Conservation (phyloP, 1,140 invertebrate species). For the Dinothrombium tinctorium region DNA sequence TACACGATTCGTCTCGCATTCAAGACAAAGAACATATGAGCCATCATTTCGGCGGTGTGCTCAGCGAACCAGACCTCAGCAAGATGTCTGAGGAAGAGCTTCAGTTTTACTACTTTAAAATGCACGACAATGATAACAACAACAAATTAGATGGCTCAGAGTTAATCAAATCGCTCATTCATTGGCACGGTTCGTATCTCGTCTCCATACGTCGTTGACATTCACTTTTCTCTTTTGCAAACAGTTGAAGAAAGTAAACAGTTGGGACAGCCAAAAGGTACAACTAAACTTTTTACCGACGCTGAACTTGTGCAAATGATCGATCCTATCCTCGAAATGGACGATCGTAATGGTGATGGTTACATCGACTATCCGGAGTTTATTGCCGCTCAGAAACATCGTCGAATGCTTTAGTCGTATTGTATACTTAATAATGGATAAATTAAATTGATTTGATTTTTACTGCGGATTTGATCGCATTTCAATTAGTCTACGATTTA, state of each 20-base stretch:
- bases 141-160: conserved; percentile 84
- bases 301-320: conserved; percentile 66
- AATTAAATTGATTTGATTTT: too few relatives aligned
- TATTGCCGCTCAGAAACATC: conserved; percentile 50
- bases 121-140: conserved; percentile 87
- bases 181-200: conserved; percentile 19
- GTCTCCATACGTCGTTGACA: too few relatives aligned
- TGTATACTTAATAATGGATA: too few relatives aligned
- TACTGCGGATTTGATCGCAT: too few relatives aligned
- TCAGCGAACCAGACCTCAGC: conserved; percentile 38
- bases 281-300: conserved; percentile 61
- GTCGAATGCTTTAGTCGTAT: too few relatives aligned
- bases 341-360: conserved; percentile 70
- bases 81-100: conserved; percentile 82
- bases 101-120: conserved; percentile 89
- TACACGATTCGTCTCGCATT: conserved; percentile 15
- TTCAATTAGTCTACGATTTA: too few relatives aligned
- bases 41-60: conserved; percentile 9
- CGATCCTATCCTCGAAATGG: conserved; percentile 73
- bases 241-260: conserved; percentile 16
- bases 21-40: conserved; percentile 15
- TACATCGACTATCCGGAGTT: conserved; percentile 92
- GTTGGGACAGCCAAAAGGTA: conserved; percentile 8
- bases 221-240: conserved; percentile 3
- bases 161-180: conserved; percentile 48